A percentile compares a stretch with the other conserved stretches of the same genome.
Evolutionary conservation across 2,797 vertebrate genomes (phyloP).

Genomic region (Selene dorsalis): DNA sequence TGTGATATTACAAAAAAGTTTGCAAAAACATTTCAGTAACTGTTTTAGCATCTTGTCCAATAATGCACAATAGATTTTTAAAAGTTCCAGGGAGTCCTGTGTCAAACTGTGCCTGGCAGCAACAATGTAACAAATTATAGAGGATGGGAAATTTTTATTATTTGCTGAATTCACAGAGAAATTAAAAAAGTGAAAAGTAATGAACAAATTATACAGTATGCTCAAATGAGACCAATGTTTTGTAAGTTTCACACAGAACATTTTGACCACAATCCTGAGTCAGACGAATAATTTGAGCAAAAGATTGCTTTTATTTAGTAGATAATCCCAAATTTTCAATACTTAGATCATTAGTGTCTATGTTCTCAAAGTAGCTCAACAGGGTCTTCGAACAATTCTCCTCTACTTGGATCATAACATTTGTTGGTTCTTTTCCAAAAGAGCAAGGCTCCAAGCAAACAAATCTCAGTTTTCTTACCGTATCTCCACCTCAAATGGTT

Average conservation of each 20-base stretch:
- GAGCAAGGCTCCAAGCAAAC: neutral
- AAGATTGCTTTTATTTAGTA: no score
- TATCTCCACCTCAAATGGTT: slow-evolving; percentile 88
- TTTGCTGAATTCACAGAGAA: slow-evolving; percentile 18
- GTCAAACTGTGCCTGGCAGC: slow-evolving; percentile 26
- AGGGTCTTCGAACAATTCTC: neutral
- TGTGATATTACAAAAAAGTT: slow-evolving; percentile 17
- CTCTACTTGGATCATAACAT: neutral
- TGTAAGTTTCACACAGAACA: slow-evolving; percentile 1
- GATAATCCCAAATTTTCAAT: no score
- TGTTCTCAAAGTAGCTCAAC: neutral
- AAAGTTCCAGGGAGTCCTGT: slow-evolving; percentile 16
- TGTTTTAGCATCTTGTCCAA: slow-evolving; percentile 11
- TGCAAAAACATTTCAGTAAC: slow-evolving; percentile 10
- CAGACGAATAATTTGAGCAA: neutral
- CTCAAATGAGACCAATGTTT: neutral
- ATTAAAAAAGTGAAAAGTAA: slow-evolving; percentile 12
- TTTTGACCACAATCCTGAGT: neutral
- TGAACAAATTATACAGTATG: slow-evolving; percentile 10
- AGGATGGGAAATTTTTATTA: neutral
- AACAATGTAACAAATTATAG: slow-evolving; percentile 31
- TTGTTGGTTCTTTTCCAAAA: neutral
- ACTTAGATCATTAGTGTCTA: neutral
- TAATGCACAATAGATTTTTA: slow-evolving; percentile 1
- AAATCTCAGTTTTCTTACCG: slow-evolving; percentile 72